Conservation (phyloP, 2,113 vertebrate genomes). For the Erythrocercus mccallii region DNA sequence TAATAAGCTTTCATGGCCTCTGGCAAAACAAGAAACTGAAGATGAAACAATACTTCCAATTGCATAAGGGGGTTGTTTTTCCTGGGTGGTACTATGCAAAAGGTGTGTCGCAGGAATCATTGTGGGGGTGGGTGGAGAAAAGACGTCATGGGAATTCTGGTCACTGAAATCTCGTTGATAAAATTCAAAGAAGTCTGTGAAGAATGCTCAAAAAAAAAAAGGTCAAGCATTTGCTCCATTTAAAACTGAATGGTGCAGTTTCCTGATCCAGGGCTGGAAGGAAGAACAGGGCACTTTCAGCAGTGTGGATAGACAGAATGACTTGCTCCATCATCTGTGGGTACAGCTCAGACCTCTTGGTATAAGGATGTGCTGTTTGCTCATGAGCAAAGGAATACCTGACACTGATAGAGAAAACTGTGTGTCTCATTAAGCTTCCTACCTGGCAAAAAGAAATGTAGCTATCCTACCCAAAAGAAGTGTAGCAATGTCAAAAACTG, state of each 20-base stretch:
- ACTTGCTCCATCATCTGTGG: neutral
- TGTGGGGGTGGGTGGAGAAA: neutral
- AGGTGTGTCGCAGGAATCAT: neutral
- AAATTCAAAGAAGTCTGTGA: neutral
- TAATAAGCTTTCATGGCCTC: conserved; percentile 15
- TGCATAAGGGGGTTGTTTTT: neutral
- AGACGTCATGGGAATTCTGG: neutral
- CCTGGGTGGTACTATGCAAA: neutral
- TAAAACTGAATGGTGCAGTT: neutral
- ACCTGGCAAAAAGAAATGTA: neutral
- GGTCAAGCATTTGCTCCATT: neutral
- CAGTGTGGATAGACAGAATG: neutral
- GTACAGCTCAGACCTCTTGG: neutral
- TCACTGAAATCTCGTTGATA: neutral
- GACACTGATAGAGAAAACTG: neutral
- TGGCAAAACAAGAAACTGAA: conserved; percentile 31
- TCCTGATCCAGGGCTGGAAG: neutral
- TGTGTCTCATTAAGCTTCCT: neutral
- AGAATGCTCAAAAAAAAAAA: neutral
- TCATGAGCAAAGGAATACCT: neutral
- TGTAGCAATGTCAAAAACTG: neutral
- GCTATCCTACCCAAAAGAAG: neutral
- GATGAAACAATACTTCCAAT: neutral
- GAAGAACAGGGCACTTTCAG: neutral
- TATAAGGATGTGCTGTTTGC: neutral